These are phyloP conservation scores for Phaetusa simplex DNA, from an alignment of 2,113 vertebrate species.

Conservation along the genomic window DNA sequence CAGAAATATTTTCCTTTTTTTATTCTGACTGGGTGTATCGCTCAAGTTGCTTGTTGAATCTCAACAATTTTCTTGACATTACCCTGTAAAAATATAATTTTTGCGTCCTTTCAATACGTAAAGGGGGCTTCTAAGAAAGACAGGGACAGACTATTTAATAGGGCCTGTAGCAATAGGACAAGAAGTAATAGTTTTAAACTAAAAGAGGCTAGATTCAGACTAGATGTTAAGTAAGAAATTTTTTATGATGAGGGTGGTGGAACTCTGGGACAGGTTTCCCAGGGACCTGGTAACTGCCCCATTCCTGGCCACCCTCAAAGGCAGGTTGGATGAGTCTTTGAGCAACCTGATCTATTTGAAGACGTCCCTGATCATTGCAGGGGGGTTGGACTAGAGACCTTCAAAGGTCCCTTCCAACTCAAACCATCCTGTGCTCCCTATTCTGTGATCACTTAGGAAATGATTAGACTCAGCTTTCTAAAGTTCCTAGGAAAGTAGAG, in stretches of 20 bases:
- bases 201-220: not conserved
- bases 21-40: not conserved
- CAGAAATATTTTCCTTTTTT: not conserved
- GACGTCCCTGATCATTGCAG: not conserved
- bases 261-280: not conserved
- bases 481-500: not conserved
- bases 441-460: not conserved
- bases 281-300: not conserved
- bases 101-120: not conserved
- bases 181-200: not conserved
- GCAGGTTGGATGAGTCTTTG: not conserved
- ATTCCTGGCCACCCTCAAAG: not conserved
- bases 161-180: not conserved
- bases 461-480: not conserved
- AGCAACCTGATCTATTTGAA: not conserved
- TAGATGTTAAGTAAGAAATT: not conserved
- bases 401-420: not conserved
- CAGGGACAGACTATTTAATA: not conserved
- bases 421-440: not conserved
- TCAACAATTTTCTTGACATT: not conserved
- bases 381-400: not conserved
- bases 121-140: not conserved
- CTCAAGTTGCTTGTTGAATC: not conserved
- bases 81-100: not conserved
- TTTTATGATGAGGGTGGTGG: not conserved